Conservation (phyloP, 2,113 vertebrate species). For the Spizaetus ornatus region DNA sequence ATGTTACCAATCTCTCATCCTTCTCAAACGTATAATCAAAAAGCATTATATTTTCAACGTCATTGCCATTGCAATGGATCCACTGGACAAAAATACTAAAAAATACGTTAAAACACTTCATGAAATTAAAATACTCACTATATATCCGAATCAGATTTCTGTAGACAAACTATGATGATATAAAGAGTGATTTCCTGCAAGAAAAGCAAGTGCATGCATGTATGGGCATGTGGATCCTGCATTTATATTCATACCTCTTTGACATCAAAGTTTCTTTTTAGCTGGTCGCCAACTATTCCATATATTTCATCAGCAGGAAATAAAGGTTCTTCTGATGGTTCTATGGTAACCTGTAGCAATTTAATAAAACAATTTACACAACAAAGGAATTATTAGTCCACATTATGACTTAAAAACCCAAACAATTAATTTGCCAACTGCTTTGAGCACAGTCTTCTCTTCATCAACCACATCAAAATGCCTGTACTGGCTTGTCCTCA, state of each 20-base stretch:
- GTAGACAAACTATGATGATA: not conserved
- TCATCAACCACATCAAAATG: not conserved
- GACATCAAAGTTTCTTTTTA: slow-evolving; percentile 93
- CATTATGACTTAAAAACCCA: not conserved
- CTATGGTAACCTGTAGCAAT: slow-evolving; percentile 81
- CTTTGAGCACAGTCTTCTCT: not conserved
- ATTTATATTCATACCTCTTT: slow-evolving; percentile 81
- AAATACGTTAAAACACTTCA: not conserved
- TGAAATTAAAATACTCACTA: not conserved
- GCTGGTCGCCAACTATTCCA: slow-evolving; percentile 91
- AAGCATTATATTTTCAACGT: not conserved
- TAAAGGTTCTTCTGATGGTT: slow-evolving; percentile 86
- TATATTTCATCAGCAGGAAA: slow-evolving; percentile 94
- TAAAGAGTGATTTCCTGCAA: not conserved
- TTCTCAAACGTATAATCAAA: not conserved
- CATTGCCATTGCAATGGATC: not conserved
- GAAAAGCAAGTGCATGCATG: not conserved
- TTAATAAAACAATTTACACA: not conserved
- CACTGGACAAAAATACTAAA: not conserved
- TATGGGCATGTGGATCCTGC: not conserved
- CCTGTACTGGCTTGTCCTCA: not conserved
- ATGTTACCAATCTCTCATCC: not conserved
- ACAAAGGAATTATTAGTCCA: not conserved
- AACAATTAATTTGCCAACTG: not conserved
- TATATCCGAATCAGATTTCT: not conserved